Base-by-base conservation (phyloP, 2,797 vertebrate genomes). In the Alfaro cultratus region DNA sequence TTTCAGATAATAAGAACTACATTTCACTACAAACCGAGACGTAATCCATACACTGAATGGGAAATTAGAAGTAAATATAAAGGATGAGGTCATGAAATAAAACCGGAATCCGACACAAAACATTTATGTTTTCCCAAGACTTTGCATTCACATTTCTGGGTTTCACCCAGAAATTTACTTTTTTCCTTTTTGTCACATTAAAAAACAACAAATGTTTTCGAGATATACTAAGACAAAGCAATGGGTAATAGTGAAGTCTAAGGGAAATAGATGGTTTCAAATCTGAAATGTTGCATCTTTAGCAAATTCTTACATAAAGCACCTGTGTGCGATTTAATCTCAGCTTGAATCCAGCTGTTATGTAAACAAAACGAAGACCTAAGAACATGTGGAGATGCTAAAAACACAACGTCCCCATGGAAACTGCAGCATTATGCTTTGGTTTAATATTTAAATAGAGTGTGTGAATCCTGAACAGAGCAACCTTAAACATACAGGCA, bases 1-100 rank as follows among this genome's bases (percentile, higher is more conserved):
- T 60, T 80, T 67, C 47, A 80, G 5, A 57, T 21, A 62, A 34
- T 62, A 29, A 49, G 64, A 36, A 68, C 8, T 31, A 36, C 53
- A 29, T 43, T 60, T 57, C 26, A 10, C 51, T 29, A 18, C 3
- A 46, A 46, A 72, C 9, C 7, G 0, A 45, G 43, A 15, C 4
- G 23, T 6, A 41, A 70, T 15, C 39, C 39, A n/a, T 70, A n/a
- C 5, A 43, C 18, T 18, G 34, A 70, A 7, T n/a, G 23, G 6
- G 39, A 70, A 43, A 70, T 26, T 41, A 43, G 23, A 71, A 10
- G 43, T 71, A n/a, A 8, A 71, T n/a, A n/a, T 29, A 26, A 15
- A 29, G 23, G 43, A 71, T 71, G 2, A 16, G 10, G 39, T 36
- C 57, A 15, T 31, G 2, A 57, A 57, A 57, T 57, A 29, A 5